These are phyloP conservation scores for Actinia equina DNA, from an alignment of 64 coral and sea anemone species.

Conservation along the genomic window DNA sequence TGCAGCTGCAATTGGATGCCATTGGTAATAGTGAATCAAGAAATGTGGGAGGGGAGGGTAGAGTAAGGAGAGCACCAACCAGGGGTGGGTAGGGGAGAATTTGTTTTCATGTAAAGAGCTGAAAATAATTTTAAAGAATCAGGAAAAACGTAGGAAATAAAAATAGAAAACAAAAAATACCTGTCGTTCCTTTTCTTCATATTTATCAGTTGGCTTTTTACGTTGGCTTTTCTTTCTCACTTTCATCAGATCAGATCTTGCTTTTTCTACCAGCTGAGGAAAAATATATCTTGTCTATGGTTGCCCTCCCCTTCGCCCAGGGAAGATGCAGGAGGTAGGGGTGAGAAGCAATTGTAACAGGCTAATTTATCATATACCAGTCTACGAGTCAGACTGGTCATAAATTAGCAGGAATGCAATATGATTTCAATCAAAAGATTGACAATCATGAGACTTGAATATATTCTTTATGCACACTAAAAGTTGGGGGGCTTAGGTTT, in stretches of 20 bases:
- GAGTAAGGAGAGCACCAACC: not conserved
- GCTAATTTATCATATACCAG: too few relatives aligned
- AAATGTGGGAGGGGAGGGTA: not conserved
- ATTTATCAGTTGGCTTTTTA: constrained; percentile 89
- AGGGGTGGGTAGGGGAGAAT: not conserved
- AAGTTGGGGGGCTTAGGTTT: too few relatives aligned
- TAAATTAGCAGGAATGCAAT: too few relatives aligned
- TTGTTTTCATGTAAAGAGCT: too few relatives aligned
- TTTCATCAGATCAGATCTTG: constrained; percentile 69
- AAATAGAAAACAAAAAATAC: constrained; percentile 2
- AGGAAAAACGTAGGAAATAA: not conserved
- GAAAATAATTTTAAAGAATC: too few relatives aligned
- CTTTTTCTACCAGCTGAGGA: constrained; percentile 65
- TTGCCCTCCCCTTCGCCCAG: too few relatives aligned
- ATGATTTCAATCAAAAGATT: not conserved
- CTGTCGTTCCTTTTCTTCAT: constrained; percentile 93
- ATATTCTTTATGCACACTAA: not conserved
- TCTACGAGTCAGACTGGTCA: too few relatives aligned
- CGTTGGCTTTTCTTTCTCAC: constrained; percentile 92
- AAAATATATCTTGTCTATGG: not conserved
- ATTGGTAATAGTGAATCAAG: too few relatives aligned
- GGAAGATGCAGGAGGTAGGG: too few relatives aligned
- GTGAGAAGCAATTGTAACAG: too few relatives aligned
- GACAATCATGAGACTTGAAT: not conserved
- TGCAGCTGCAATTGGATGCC: too few relatives aligned